Evolutionary conservation across 2,113 vertebrate species (phyloP), one percentile per base, ranked within the genome.

Genomic region (Nettapus auritus): DNA sequence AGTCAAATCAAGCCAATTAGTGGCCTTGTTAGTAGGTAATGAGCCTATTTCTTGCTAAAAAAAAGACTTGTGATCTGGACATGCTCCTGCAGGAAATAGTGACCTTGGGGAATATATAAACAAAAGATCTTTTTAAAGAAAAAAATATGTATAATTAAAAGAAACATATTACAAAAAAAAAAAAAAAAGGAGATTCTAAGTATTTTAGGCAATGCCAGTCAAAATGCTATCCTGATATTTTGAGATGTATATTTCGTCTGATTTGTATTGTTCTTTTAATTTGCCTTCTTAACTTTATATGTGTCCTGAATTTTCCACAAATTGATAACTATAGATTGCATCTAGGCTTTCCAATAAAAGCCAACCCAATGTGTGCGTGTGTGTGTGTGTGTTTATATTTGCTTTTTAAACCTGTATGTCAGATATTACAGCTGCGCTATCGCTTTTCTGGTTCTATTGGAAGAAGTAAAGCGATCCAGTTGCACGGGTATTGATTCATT

Each of bases 321-420:
- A 97, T 98, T 97, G 98, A 96, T 98, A 97, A 98, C 97, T 98
- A 98, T 98, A 98, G 97, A 98, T 97, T 98, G 98, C 98, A 98
- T 98, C 97, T 97, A 96, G 98, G 98, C 98, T 98, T 98, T 98
- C 97, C 98, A 98, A 98, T 98, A 98, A 98, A 98, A 98, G 97
- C 98, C 98, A 98, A 98, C 97, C 98, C 98, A 97, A 98, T 87
- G 96, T 97, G 97, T 97, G 96, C 90, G 94, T 93, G 71, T 42
- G 82, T 70, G 73, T 69, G n/a, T n/a, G 67, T 46, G 96, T 76
- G 96, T 97, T 97, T 97, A 89, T 95, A 93, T 96, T 95, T 96
- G 86, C 29, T 94, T 97, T 97, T 93, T 60, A n/a, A 85, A 82
- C 38, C 80, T 90, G 67, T 93, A 71, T 94, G 86, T 96, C 79